phyloP scores from a whole-genome alignment of 2,113 vertebrate species.

The Ibidorhyncha struthersii region DNA sequence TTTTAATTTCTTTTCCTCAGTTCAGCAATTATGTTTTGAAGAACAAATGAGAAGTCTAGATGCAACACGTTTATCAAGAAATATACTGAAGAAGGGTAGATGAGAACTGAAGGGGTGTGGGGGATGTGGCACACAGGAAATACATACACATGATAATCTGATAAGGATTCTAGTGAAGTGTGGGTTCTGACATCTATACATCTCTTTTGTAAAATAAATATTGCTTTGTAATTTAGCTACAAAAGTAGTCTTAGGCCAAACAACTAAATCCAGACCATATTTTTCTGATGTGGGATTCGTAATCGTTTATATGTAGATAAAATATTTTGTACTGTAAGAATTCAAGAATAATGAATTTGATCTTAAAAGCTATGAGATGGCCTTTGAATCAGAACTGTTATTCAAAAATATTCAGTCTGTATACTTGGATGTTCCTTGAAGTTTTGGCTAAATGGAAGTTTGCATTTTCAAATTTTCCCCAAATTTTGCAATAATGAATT shows the following conservation, averaged over 20 bases:
- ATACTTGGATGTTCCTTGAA: neutral
- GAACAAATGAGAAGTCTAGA: slow-evolving; percentile 25
- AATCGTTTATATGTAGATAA: neutral
- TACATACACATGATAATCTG: neutral
- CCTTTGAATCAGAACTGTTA: neutral
- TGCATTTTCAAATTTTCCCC: neutral
- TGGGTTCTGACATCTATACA: neutral
- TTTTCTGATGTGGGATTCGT: neutral
- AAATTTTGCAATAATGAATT: neutral
- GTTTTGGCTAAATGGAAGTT: neutral
- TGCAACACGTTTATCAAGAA: neutral
- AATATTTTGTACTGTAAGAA: neutral
- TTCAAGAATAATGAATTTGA: neutral
- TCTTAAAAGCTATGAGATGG: neutral
- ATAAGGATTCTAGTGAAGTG: neutral
- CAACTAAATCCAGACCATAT: neutral
- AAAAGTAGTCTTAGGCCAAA: neutral
- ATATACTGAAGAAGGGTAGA: neutral
- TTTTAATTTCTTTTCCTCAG: slow-evolving; percentile 41
- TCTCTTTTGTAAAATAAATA: neutral
- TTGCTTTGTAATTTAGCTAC: neutral
- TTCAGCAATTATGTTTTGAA: slow-evolving; percentile 40
- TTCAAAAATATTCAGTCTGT: neutral
- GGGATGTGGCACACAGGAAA: neutral
- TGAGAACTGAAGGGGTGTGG: neutral